phyloP scores from a whole-genome alignment of 2,113 vertebrate species.

The Corythornis madagascariensis region DNA sequence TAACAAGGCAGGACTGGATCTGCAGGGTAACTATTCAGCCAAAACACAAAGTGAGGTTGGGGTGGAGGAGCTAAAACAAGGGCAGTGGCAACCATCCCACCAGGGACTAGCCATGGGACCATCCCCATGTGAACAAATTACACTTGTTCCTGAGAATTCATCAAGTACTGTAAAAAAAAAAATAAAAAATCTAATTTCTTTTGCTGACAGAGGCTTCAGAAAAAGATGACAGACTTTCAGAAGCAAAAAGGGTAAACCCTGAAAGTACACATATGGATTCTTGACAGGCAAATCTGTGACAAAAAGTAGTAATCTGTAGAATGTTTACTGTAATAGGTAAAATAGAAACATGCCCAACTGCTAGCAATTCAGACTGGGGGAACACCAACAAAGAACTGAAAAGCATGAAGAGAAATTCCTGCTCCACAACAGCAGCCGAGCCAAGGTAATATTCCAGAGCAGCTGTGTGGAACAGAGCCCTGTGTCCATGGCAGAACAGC shows the following conservation, averaged over 20 bases:
- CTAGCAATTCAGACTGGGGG: not conserved
- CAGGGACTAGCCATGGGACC: not conserved
- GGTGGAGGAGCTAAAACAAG: not conserved
- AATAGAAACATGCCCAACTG: not conserved
- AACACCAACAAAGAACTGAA: not conserved
- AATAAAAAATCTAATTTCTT: no score
- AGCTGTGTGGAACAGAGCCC: not conserved
- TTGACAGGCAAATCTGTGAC: not conserved
- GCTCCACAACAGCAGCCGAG: not conserved
- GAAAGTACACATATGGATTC: not conserved
- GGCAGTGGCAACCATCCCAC: not conserved
- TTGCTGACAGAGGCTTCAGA: not conserved
- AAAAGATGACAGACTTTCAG: not conserved
- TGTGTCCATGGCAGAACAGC: not conserved
- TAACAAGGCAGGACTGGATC: not conserved
- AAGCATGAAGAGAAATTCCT: not conserved
- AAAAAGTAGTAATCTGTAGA: not conserved
- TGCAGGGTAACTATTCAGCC: not conserved
- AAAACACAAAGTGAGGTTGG: not conserved
- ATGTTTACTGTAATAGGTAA: not conserved
- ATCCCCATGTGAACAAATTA: not conserved
- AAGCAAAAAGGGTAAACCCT: not conserved
- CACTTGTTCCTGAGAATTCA: not conserved
- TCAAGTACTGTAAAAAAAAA: not conserved
- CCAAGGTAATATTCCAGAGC: not conserved